Conservation (phyloP, 1,140 invertebrate species). For the Drosophila parvula region DNA sequence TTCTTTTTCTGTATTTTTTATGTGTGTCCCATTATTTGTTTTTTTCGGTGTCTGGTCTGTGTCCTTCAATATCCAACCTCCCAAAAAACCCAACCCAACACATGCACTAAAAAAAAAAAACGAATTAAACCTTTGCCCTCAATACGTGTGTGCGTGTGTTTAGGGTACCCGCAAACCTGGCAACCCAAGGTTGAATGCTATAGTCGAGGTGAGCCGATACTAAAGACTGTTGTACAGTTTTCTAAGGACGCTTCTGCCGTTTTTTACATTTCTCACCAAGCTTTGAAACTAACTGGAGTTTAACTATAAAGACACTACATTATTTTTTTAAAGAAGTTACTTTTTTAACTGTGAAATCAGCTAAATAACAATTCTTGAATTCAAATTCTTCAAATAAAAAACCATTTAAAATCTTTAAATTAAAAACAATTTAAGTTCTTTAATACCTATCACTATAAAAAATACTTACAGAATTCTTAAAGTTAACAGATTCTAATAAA, state of each 20-base stretch:
- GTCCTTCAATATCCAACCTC: constrained; percentile 38
- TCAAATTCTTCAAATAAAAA: too few species aligned
- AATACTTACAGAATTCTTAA: background rate
- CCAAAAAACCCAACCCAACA: constrained; percentile 31
- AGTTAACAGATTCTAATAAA: background rate
- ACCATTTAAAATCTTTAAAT: too few species aligned
- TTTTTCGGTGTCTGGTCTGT: constrained; percentile 62
- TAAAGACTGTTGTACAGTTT: constrained; percentile 2
- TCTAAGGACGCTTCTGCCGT: constrained; percentile 45
- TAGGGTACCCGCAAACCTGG: constrained; percentile 80
- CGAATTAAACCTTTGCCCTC: constrained; percentile 20
- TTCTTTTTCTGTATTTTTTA: constrained; percentile 48
- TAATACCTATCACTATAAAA: background rate
- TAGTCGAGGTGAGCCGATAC: constrained; percentile 76
- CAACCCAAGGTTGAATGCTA: constrained; percentile 76
- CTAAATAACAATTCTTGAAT: too few species aligned
- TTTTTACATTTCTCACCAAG: constrained; percentile 14
- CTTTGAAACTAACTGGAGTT: constrained; percentile 23
- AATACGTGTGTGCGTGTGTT: constrained; percentile 28
- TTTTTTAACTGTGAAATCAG: too few species aligned
- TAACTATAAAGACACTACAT: background rate
- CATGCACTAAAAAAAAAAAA: constrained; percentile 37
- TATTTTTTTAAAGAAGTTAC: too few species aligned
- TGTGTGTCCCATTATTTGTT: constrained; percentile 67
- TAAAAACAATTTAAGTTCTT: background rate